Conservation (phyloP, 23 tunicate genomes). For the Styela plicata region DNA sequence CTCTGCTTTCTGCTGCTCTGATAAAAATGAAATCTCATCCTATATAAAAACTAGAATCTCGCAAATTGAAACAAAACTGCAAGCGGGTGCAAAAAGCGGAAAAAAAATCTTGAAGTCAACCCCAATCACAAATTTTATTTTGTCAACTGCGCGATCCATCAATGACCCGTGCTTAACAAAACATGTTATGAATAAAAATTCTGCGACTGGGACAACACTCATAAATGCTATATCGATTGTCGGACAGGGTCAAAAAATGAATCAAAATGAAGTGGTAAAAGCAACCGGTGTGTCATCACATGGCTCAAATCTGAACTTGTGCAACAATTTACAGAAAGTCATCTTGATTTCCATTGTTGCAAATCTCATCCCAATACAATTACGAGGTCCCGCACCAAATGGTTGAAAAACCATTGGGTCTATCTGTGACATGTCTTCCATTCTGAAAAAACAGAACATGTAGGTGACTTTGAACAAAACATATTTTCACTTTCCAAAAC, state of each 20-base stretch:
- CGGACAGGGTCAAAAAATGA: background rate
- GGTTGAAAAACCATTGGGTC: slow-evolving; percentile 79
- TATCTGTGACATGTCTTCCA: slow-evolving; percentile 70
- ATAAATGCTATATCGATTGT: background rate
- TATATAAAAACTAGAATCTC: no score
- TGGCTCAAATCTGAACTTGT: slow-evolving; percentile 34
- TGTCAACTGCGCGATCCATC: background rate
- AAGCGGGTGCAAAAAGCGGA: no score
- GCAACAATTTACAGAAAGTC: slow-evolving; percentile 47
- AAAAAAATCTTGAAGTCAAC: background rate
- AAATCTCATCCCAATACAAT: slow-evolving; percentile 69
- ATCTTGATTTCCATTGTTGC: slow-evolving; percentile 57
- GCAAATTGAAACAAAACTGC: no score
- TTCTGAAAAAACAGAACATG: slow-evolving; percentile 40
- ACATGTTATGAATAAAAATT: no score
- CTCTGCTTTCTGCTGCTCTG: no score
- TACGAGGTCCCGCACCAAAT: slow-evolving; percentile 83
- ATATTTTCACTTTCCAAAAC: no score
- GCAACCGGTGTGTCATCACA: slow-evolving; percentile 53
- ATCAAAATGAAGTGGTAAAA: background rate
- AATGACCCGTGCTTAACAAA: no score
- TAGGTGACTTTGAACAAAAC: no score
- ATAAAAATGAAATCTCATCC: no score
- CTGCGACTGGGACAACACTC: background rate
- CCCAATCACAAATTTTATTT: background rate